These are phyloP conservation scores for Hirudinaria manillensis DNA, from an alignment of 2,888 invertebrate species.

Conservation along the genomic window DNA sequence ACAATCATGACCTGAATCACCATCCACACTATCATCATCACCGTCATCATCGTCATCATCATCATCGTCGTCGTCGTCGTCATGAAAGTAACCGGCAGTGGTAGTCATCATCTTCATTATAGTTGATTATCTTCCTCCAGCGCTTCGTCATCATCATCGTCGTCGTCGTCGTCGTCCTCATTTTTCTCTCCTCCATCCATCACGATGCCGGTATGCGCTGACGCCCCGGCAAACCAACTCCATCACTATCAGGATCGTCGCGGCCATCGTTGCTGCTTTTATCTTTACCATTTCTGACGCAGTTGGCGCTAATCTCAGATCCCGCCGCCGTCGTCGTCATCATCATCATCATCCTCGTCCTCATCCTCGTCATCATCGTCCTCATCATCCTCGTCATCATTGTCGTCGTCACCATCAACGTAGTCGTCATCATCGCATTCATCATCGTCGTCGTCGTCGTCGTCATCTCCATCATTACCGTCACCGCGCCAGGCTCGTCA, in stretches of 20 bases:
- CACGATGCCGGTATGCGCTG: no score
- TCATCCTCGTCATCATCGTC: constrained; percentile 32
- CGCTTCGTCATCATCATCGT: constrained; percentile 32
- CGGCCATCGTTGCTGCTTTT: constrained; percentile 28
- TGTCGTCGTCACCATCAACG: constrained; percentile 31
- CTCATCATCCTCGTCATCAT: constrained; percentile 30
- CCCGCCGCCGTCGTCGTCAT: neutral
- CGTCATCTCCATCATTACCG: constrained; percentile 23
- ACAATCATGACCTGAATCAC: constrained; percentile 31
- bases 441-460: constrained; percentile 29
- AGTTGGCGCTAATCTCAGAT: constrained; percentile 11
- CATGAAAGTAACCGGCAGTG: constrained; percentile 30
- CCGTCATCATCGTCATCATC: constrained; percentile 21
- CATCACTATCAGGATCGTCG: constrained; percentile 27
- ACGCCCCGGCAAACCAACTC: neutral
- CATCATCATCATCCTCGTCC: constrained; percentile 29
- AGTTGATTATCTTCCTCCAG: constrained; percentile 30
- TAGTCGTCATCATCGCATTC: constrained; percentile 26
- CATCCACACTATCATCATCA: constrained; percentile 5
- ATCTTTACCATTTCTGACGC: constrained; percentile 32
- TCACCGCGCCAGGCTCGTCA: constrained; percentile 22
- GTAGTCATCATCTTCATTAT: constrained; percentile 32
- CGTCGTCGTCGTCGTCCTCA: constrained; percentile 27
- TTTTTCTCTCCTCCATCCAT: constrained; percentile 12
- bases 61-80: constrained; percentile 30